A percentile compares a stretch with the other conserved stretches of the same genome.
These are phyloP conservation scores for Ryuthela nishihirai DNA, from an alignment of 2,888 invertebrate species.

Conservation along the genomic window DNA sequence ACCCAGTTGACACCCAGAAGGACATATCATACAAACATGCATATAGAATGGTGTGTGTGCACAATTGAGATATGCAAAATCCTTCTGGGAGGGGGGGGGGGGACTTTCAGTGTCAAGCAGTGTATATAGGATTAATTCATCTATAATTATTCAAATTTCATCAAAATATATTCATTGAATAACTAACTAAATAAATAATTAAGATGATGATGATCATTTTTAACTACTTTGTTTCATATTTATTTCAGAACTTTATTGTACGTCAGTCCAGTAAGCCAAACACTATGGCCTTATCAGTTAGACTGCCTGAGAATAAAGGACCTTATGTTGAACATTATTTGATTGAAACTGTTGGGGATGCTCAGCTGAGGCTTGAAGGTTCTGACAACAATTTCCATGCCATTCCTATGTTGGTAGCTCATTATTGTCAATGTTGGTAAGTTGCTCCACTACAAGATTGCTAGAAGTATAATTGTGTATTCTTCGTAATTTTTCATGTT, in stretches of 20 bases:
- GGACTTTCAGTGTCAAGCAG: too few species aligned
- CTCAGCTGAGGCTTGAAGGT: slow-evolving; percentile 82
- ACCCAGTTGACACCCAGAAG: too few species aligned
- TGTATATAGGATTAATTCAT: too few species aligned
- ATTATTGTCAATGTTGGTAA: slow-evolving; percentile 88
- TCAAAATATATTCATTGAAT: too few species aligned
- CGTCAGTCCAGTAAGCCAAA: slow-evolving; percentile 88
- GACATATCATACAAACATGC: too few species aligned
- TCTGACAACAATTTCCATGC: slow-evolving; percentile 90
- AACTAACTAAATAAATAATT: too few species aligned
- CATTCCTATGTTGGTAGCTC: slow-evolving; percentile 86
- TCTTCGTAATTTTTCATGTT: too few species aligned
- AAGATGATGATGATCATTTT: too few species aligned
- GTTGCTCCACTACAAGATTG: slow-evolving; percentile 43
- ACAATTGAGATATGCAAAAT: too few species aligned
- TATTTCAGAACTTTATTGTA: slow-evolving; percentile 81
- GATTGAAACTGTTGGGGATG: slow-evolving; percentile 67
- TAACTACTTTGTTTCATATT: background rate
- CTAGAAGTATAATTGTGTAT: background rate
- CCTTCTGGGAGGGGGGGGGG: too few species aligned
- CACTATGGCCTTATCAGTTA: slow-evolving; percentile 92
- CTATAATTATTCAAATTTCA: too few species aligned
- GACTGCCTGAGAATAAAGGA: slow-evolving; percentile 78
- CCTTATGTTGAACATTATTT: slow-evolving; percentile 95
- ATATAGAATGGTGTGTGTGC: too few species aligned